Conservation (phyloP, 1,140 invertebrate species). For the Trypoxylus dichotomus region DNA sequence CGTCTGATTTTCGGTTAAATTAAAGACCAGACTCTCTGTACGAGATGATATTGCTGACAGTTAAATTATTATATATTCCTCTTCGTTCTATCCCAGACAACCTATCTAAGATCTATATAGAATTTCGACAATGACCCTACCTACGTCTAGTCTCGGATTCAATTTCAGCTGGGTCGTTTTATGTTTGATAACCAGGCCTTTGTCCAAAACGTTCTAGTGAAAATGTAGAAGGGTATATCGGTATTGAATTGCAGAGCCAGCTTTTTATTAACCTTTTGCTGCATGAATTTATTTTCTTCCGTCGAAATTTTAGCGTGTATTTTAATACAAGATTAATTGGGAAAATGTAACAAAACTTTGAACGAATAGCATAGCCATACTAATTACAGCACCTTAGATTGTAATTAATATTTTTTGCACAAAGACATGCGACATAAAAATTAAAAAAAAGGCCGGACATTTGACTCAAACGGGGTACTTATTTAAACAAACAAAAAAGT, state of each 20-base stretch:
- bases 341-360: too few relatives aligned
- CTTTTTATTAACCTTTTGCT: neutral
- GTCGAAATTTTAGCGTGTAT: too few relatives aligned
- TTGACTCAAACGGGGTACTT: too few relatives aligned
- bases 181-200: neutral
- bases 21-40: neutral
- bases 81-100: neutral
- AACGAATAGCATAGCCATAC: too few relatives aligned
- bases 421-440: too few relatives aligned
- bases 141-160: neutral
- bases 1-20: neutral
- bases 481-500: too few relatives aligned
- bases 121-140: neutral
- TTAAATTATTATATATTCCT: conserved; percentile 19
- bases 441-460: too few relatives aligned
- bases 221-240: neutral
- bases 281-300: neutral
- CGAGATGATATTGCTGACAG: neutral
- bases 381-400: too few relatives aligned
- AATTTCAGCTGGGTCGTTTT: neutral
- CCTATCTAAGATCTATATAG: conserved; percentile 1
- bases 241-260: too few relatives aligned
- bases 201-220: neutral
- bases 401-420: too few relatives aligned
- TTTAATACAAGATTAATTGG: too few relatives aligned